Evolutionary conservation across 2,797 vertebrate genomes (phyloP).

Genomic region (Bradypodion ventrale): DNA sequence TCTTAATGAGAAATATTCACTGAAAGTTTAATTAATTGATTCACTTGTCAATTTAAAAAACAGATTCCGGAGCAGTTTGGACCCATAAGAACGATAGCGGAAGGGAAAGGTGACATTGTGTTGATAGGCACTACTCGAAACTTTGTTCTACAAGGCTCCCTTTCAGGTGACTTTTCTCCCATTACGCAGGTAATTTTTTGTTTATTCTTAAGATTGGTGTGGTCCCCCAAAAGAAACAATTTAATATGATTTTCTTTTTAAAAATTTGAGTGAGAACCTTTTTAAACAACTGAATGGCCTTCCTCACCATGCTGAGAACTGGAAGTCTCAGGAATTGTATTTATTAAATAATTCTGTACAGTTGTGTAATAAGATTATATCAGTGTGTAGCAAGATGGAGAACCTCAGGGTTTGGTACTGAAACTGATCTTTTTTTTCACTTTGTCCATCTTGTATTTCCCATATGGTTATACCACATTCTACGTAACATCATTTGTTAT

Average conservation of each 20-base stretch:
- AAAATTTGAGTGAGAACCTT: background rate
- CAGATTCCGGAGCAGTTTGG: slow-evolving; percentile 95
- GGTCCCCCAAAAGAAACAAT: background rate
- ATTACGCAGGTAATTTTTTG: slow-evolving; percentile 88
- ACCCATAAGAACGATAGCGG: slow-evolving; percentile 92
- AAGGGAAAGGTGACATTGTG: slow-evolving; percentile 89
- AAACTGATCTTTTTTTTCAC: too few species aligned
- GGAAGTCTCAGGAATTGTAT: background rate
- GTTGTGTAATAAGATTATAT: background rate
- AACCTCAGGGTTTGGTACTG: too few species aligned
- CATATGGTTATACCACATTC: too few species aligned
- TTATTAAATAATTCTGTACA: background rate
- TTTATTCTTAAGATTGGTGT: background rate
- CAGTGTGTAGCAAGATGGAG: too few species aligned
- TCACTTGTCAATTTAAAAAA: slow-evolving; percentile 37
- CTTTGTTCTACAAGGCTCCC: slow-evolving; percentile 89
- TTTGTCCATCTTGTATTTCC: too few species aligned
- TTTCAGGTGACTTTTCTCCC: slow-evolving; percentile 88
- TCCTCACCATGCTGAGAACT: background rate
- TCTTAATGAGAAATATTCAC: background rate
- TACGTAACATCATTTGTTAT: too few species aligned
- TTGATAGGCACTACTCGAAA: slow-evolving; percentile 96
- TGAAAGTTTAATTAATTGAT: background rate
- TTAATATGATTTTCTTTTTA: background rate
- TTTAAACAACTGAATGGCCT: background rate